A percentile compares a stretch with the other conserved stretches of the same genome.
Conservation (phyloP, 2,113 vertebrate genomes). For the Neodon shergylaensis region DNA sequence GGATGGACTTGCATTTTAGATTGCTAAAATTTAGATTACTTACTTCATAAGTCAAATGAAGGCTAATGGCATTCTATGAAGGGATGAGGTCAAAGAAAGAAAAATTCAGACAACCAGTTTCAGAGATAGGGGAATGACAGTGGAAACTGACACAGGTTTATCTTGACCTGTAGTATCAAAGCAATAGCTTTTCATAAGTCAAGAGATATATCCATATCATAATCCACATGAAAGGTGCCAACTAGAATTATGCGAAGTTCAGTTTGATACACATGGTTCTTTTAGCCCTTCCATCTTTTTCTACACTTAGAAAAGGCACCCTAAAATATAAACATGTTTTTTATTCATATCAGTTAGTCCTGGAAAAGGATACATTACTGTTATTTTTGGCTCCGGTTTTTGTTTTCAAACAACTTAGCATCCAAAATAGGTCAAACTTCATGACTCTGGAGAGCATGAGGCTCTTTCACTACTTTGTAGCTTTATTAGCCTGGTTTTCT, state of each 20-base stretch:
- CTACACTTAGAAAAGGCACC: background rate
- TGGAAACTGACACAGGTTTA: background rate
- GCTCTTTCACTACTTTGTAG: background rate
- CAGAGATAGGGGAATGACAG: background rate
- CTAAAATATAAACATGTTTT: background rate
- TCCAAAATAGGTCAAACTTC: background rate
- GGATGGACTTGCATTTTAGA: background rate
- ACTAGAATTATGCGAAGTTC: background rate
- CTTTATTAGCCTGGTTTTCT: conserved; percentile 3
- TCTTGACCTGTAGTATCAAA: background rate
- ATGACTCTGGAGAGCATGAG: background rate
- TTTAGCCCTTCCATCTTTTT: background rate
- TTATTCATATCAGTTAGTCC: background rate
- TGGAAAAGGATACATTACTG: background rate
- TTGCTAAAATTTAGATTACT: background rate
- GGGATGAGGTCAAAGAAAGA: background rate
- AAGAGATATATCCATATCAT: background rate
- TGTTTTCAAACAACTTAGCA: background rate
- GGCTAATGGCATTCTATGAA: background rate
- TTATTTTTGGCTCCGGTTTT: background rate
- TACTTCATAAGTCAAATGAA: background rate
- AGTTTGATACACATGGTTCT: background rate
- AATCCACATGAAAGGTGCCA: no score
- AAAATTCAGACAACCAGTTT: background rate
- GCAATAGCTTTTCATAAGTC: background rate